These are phyloP conservation scores for Agrilus cyanescens DNA, from an alignment of 2,888 invertebrate species.

Conservation along the genomic window DNA sequence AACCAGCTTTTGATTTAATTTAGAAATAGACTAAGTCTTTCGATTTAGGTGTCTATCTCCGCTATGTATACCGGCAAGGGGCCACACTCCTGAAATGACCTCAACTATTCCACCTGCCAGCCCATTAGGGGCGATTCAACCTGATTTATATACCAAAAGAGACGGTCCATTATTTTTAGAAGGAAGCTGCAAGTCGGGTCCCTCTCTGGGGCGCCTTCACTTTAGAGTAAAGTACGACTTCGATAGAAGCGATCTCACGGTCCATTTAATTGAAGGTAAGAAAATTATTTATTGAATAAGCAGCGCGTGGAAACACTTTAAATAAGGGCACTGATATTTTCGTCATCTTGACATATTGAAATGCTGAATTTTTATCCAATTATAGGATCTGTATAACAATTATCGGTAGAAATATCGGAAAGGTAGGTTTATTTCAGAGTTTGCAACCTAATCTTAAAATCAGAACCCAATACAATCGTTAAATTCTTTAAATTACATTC, in stretches of 20 bases:
- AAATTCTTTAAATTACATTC: too few relatives aligned
- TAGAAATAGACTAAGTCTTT: too few relatives aligned
- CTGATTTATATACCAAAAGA: conserved; percentile 72
- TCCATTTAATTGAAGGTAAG: conserved; percentile 83
- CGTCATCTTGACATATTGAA: too few relatives aligned
- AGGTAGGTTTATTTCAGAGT: too few relatives aligned
- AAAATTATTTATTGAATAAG: neutral
- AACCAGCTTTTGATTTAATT: too few relatives aligned
- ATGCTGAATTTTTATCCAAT: too few relatives aligned
- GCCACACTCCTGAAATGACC: conserved; percentile 28
- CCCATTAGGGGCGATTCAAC: conserved; percentile 71
- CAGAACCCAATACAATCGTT: too few relatives aligned
- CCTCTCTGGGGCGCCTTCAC: conserved; percentile 70
- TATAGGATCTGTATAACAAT: too few relatives aligned
- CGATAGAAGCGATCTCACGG: conserved; percentile 76
- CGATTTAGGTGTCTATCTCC: conserved; percentile 57
- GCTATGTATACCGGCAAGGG: conserved; percentile 59
- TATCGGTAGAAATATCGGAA: too few relatives aligned
- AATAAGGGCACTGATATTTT: too few relatives aligned
- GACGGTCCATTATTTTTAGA: conserved; percentile 68
- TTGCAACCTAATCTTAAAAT: too few relatives aligned
- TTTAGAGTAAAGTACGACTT: conserved; percentile 80
- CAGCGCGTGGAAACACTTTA: too few relatives aligned
- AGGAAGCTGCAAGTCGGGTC: conserved; percentile 43
- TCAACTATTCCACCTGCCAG: conserved; percentile 42